Conservation (phyloP, 2,888 invertebrate genomes). For the Microplitis manilae region DNA sequence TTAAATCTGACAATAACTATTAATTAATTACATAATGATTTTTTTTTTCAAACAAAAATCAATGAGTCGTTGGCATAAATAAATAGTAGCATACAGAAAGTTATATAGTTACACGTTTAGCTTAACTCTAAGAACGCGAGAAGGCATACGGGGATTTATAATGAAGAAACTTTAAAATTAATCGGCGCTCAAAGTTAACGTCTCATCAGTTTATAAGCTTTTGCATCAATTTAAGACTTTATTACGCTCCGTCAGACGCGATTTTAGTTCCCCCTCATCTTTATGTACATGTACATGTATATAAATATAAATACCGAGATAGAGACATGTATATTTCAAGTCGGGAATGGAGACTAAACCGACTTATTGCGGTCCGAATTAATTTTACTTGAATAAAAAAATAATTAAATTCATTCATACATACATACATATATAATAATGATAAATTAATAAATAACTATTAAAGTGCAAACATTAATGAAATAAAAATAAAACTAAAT, state of each 20-base stretch:
- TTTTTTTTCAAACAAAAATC: too few relatives aligned
- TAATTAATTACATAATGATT: too few relatives aligned
- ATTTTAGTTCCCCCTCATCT: background rate
- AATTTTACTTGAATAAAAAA: background rate
- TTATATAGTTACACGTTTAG: background rate
- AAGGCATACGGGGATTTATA: background rate
- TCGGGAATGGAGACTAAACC: background rate
- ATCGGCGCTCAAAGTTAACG: background rate
- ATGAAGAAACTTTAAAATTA: conserved; percentile 1
- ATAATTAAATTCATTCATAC: background rate
- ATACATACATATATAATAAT: too few relatives aligned
- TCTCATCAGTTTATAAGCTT: background rate
- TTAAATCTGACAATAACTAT: too few relatives aligned
- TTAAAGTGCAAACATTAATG: background rate
- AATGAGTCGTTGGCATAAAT: background rate
- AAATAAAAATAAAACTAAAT: background rate
- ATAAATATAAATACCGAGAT: background rate
- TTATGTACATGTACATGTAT: background rate
- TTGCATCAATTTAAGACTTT: background rate
- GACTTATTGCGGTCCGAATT: background rate
- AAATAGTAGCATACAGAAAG: background rate
- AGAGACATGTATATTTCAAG: too few relatives aligned
- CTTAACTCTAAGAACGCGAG: background rate
- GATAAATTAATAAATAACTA: background rate
- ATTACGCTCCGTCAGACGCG: background rate